A percentile compares a stretch with the other conserved stretches of the same genome.
phyloP scores from a whole-genome alignment of 2,888 invertebrate species.

The Amblyjoppa fuscipennis region DNA sequence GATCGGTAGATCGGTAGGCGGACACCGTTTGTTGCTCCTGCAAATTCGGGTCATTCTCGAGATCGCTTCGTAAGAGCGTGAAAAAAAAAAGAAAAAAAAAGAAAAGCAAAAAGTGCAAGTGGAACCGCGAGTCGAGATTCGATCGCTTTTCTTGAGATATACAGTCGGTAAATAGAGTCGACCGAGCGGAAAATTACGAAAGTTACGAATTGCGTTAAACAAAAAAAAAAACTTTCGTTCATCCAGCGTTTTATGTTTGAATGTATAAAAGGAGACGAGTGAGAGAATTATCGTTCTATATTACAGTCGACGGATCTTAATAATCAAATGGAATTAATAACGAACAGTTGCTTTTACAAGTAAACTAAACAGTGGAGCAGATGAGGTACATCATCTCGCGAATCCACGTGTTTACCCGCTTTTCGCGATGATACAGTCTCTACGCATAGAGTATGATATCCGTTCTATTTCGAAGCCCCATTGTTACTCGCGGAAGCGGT shows the following conservation, averaged over 20 bases:
- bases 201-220: conserved; percentile 29
- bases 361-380: neutral
- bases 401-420: neutral
- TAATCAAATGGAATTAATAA: neutral
- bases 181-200: conserved; percentile 57
- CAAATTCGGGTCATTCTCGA: conserved; percentile 28
- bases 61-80: conserved; percentile 20
- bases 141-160: conserved; percentile 29
- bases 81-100: conserved; percentile 27
- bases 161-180: conserved; percentile 2
- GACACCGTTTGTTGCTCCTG: neutral
- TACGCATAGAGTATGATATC: conserved; percentile 53
- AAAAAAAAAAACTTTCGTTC: neutral
- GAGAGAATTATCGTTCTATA: neutral
- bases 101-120: conserved; percentile 57
- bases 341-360: neutral
- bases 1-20: neutral
- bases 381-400: neutral
- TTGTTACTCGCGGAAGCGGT: conserved; percentile 65
- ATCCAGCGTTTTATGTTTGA: neutral
- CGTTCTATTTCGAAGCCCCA: conserved; percentile 64
- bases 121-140: conserved; percentile 23
- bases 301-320: neutral
- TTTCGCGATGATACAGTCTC: conserved; percentile 38
- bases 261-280: neutral